Conservation (phyloP, 2,888 invertebrate species). For the Parnassius smintheus region DNA sequence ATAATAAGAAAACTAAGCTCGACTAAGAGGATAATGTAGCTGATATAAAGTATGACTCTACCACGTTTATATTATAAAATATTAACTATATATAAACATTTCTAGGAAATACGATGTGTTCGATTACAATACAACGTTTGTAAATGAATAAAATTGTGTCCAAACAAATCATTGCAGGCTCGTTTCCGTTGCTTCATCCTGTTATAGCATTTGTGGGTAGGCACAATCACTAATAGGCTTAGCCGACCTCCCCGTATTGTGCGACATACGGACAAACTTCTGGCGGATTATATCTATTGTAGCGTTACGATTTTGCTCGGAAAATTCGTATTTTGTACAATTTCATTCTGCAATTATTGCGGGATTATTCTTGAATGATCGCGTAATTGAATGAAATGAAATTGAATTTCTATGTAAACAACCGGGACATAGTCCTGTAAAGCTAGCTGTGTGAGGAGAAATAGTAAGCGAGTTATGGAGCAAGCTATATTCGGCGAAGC, state of each 20-base stretch:
- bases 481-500: too few species aligned
- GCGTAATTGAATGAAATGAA: not conserved
- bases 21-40: too few species aligned
- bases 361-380: constrained; percentile 7
- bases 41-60: too few species aligned
- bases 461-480: too few species aligned
- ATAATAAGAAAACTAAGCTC: too few species aligned
- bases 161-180: not conserved
- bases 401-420: too few species aligned
- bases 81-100: too few species aligned
- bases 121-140: too few species aligned
- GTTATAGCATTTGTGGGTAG: constrained; percentile 16
- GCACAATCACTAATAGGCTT: constrained; percentile 36
- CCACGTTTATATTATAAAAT: too few species aligned
- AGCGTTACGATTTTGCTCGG: constrained; percentile 31
- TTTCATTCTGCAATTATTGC: constrained; percentile 22
- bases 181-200: constrained; percentile 8
- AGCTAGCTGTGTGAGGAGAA: too few species aligned
- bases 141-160: not conserved
- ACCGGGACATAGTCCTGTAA: too few species aligned
- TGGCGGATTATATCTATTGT: constrained; percentile 33
- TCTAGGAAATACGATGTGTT: too few species aligned
- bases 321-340: constrained; percentile 48
- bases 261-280: constrained; percentile 28
- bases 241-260: constrained; percentile 26